Conservation (phyloP, 2,888 invertebrate genomes). For the Deilephila elpenor region DNA sequence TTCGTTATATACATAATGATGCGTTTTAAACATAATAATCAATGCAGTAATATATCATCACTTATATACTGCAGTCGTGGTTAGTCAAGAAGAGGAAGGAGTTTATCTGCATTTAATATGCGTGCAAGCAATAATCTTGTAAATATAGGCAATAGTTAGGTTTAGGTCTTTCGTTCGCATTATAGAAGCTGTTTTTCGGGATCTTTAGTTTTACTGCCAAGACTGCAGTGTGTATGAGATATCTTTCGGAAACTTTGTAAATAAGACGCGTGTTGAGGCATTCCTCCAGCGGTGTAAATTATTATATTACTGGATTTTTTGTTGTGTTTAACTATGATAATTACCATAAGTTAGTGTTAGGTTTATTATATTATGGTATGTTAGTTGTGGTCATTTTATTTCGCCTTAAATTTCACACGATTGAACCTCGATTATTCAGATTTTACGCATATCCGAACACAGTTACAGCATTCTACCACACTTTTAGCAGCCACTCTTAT, state of each 20-base stretch:
- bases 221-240: conserved; percentile 28
- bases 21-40: conserved; percentile 27
- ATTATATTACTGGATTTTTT: conserved; percentile 33
- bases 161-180: not conserved
- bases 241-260: conserved; percentile 27
- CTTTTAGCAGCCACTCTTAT: too few species aligned
- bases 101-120: too few species aligned
- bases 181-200: not conserved
- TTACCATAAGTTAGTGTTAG: not conserved
- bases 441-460: not conserved
- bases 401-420: not conserved
- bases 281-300: conserved; percentile 29
- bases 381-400: not conserved
- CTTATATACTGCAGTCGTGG: conserved; percentile 20
- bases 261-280: conserved; percentile 28
- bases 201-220: not conserved
- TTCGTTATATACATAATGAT: not conserved
- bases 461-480: too few species aligned
- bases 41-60: conserved; percentile 29
- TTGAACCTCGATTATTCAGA: not conserved
- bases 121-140: not conserved
- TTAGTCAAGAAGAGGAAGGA: not conserved
- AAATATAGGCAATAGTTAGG: not conserved
- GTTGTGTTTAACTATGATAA: conserved; percentile 24
- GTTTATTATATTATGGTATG: not conserved